Evolutionary conservation across 2,797 vertebrate genomes (phyloP).

Genomic region (Dicrostonyx torquatus): DNA sequence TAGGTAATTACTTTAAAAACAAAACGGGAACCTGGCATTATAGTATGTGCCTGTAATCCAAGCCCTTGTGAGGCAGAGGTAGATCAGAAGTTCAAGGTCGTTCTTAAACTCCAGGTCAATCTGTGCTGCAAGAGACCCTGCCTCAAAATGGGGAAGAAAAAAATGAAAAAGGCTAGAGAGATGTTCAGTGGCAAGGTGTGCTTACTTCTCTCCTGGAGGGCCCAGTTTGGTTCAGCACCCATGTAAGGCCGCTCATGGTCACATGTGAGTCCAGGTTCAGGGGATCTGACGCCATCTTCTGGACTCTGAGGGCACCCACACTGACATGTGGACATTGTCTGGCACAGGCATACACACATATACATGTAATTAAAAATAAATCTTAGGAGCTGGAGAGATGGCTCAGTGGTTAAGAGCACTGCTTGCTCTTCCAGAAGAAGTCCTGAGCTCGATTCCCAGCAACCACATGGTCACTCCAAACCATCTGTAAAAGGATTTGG

Average conservation of each 20-base stretch:
- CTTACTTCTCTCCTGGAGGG: neutral
- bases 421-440: no score
- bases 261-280: neutral
- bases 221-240: neutral
- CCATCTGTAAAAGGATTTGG: no score
- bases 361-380: neutral
- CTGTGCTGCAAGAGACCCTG: neutral
- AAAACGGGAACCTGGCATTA: neutral
- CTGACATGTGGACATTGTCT: neutral
- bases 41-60: neutral
- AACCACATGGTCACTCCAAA: no score
- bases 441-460: no score
- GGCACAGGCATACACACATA: neutral
- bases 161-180: neutral
- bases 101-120: neutral
- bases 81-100: neutral
- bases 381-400: no score
- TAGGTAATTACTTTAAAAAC: constrained; percentile 2
- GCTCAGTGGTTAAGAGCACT: no score
- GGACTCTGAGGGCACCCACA: no score
- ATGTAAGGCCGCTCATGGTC: rapidly evolving
- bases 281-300: neutral
- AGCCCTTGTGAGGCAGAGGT: neutral
- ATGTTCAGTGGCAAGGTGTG: neutral
- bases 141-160: neutral